Evolutionary conservation across 2,888 invertebrate genomes (phyloP).

Genomic region (Nomada ferruginata): DNA sequence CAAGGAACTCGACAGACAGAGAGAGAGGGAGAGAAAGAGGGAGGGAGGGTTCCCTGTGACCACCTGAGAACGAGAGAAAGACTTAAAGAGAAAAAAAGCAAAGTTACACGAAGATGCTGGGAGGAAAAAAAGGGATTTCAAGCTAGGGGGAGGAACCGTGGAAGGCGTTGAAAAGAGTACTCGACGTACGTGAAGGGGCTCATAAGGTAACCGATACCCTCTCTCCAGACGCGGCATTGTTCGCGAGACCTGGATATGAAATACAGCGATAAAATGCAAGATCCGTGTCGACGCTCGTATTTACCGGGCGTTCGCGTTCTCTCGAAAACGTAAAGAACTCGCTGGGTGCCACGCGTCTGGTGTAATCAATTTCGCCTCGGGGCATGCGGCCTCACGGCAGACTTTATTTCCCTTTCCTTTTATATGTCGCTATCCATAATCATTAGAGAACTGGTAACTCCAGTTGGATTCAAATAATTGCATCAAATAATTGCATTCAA

Average conservation of each 20-base stretch:
- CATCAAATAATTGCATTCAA: too few relatives aligned
- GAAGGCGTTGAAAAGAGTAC: constrained; percentile 78
- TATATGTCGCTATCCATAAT: too few relatives aligned
- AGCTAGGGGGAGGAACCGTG: constrained; percentile 45
- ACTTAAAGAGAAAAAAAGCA: constrained; percentile 17
- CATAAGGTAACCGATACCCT: constrained; percentile 78
- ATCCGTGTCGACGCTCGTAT: not conserved
- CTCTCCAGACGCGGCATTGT: constrained; percentile 70
- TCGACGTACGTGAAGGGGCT: constrained; percentile 69
- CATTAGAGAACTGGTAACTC: too few relatives aligned
- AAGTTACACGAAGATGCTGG: constrained; percentile 7
- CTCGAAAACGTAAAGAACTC: not conserved
- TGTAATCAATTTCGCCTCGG: constrained; percentile 12
- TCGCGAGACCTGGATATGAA: constrained; percentile 71
- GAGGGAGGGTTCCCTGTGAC: not conserved
- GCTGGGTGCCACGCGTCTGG: not conserved
- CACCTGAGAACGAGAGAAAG: constrained; percentile 46
- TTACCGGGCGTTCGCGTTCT: not conserved
- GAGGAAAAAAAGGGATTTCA: constrained; percentile 43
- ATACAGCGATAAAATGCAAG: constrained; percentile 68
- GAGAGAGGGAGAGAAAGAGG: not conserved
- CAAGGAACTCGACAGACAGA: constrained; percentile 43
- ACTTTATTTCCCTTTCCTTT: too few relatives aligned
- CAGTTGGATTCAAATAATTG: too few relatives aligned
- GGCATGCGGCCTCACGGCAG: not conserved